Conservation (phyloP, 1,140 invertebrate genomes). For the Papilio helenus region DNA sequence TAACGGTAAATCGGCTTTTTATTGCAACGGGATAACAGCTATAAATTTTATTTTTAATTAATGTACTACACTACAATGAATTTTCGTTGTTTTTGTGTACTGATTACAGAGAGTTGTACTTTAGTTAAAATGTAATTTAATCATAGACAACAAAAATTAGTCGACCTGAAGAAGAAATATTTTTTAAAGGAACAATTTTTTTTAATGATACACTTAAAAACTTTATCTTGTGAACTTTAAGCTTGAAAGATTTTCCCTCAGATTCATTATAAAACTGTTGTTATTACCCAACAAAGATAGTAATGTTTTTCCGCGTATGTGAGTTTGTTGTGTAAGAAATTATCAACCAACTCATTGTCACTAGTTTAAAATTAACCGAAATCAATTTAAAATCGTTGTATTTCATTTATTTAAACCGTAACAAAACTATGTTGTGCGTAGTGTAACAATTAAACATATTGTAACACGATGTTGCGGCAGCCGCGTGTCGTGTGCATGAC, state of each 20-base stretch:
- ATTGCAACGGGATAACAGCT: background rate
- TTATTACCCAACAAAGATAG: too few species aligned
- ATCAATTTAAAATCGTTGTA: background rate
- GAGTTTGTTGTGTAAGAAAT: too few species aligned
- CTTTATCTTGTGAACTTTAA: too few species aligned
- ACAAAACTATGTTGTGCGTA: background rate
- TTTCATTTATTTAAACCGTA: background rate
- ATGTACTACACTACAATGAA: background rate
- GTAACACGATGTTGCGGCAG: constrained; percentile 27
- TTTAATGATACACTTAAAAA: too few species aligned
- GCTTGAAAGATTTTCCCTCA: too few species aligned
- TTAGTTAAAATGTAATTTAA: too few species aligned
- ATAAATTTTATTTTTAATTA: constrained; percentile 20
- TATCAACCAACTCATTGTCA: background rate
- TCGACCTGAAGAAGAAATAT: too few species aligned
- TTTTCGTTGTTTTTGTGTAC: background rate
- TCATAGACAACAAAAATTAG: too few species aligned
- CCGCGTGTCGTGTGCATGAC: constrained; percentile 29
- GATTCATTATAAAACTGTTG: too few species aligned
- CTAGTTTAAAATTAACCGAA: background rate
- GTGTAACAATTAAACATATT: constrained; percentile 32
- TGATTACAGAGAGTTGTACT: too few species aligned
- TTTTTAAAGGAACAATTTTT: too few species aligned
- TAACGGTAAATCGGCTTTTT: constrained; percentile 5
- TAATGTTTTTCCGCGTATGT: too few species aligned